phyloP scores from a whole-genome alignment of 2,888 invertebrate genomes.

The Netelia inedita region DNA sequence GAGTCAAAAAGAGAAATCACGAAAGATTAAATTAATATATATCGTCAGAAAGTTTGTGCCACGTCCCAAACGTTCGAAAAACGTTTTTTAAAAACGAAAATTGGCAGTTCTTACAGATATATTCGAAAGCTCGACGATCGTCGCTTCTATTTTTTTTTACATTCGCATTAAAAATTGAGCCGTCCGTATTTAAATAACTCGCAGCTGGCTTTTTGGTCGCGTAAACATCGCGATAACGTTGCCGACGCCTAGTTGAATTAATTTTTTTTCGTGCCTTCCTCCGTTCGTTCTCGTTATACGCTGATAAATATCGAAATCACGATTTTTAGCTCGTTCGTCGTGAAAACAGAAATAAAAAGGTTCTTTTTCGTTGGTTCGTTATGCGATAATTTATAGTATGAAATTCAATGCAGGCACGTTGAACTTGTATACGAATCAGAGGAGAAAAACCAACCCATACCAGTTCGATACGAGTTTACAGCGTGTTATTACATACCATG shows the following conservation, averaged over 20 bases:
- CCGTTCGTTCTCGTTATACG: neutral
- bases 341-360: neutral
- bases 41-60: too few species aligned
- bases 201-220: constrained; percentile 4
- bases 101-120: too few species aligned
- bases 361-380: neutral
- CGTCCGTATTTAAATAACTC: constrained; percentile 19
- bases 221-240: constrained; percentile 9
- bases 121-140: neutral
- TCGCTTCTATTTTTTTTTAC: neutral
- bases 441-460: neutral
- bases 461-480: constrained; percentile 17
- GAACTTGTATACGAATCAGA: constrained; percentile 19
- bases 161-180: neutral
- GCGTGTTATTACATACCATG: neutral
- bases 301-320: neutral
- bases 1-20: too few species aligned
- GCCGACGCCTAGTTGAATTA: neutral
- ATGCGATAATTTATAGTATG: neutral
- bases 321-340: neutral
- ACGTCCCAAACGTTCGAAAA: too few species aligned
- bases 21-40: too few species aligned
- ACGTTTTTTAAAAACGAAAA: too few species aligned
- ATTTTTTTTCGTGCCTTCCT: constrained; percentile 10
- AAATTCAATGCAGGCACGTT: neutral